A percentile compares a stretch with the other conserved stretches of the same genome.
These are phyloP conservation scores for Argopecten irradians DNA, from an alignment of 1,140 invertebrate genomes.

Conservation along the genomic window DNA sequence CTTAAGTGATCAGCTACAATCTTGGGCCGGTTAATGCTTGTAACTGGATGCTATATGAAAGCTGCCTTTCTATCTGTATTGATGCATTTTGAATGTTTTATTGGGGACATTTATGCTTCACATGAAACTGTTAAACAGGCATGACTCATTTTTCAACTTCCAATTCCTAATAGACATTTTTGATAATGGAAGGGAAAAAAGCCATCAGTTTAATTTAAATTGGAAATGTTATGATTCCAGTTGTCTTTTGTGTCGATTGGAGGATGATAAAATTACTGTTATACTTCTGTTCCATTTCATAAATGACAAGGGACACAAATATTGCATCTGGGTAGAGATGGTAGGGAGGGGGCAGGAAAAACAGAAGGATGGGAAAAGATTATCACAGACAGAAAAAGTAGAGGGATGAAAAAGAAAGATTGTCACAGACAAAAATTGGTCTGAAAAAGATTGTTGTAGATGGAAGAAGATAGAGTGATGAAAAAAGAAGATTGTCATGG, in stretches of 20 bases:
- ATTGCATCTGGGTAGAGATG: background rate
- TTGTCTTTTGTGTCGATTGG: background rate
- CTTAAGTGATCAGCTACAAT: slow-evolving; percentile 16
- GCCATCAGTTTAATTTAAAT: slow-evolving; percentile 16
- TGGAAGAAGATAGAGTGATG: too few relatives aligned
- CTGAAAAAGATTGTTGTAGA: too few relatives aligned
- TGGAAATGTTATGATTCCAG: background rate
- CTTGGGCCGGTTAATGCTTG: background rate
- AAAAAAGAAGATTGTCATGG: too few relatives aligned
- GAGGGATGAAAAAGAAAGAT: background rate
- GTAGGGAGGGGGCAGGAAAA: too few relatives aligned
- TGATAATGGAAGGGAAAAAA: slow-evolving; percentile 5
- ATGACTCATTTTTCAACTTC: slow-evolving; percentile 9
- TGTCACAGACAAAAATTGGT: too few relatives aligned
- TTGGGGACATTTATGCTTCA: background rate
- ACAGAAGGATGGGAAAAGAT: background rate
- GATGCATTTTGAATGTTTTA: background rate
- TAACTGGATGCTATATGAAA: slow-evolving; percentile 13
- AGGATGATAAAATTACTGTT: background rate
- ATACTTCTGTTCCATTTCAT: background rate
- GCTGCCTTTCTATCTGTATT: background rate
- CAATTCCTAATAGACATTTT: slow-evolving; percentile 22
- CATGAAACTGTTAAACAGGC: background rate
- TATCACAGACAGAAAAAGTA: too few relatives aligned
- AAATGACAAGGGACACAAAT: background rate